Base-by-base conservation (phyloP, 2,888 invertebrate species). In the Heliconius cydno region DNA sequence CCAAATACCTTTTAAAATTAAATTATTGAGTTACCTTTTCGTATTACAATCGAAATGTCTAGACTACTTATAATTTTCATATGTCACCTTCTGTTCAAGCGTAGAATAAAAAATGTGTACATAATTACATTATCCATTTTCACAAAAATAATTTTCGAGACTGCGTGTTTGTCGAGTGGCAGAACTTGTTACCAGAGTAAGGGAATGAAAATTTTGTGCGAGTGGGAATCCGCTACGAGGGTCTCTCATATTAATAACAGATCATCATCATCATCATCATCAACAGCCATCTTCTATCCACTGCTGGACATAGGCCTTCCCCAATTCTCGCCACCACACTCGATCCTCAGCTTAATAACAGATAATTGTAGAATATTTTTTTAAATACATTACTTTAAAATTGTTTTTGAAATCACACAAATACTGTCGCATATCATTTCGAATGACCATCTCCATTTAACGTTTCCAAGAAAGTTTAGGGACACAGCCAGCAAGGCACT, bases 381-480 rank as follows among this genome's bases (percentile, higher is more conserved):
- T 57, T 22, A 57, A 22, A 22, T 22, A 60, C 10, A 22, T n/a
- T 63, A 10, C n/a, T n/a, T 63, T 12, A 19, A 19, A n/a, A 6
- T 38, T 10, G 1, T 25, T 68, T 68, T 68, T n/a, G 25, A 41
- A 13, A n/a, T 10, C 2, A 68, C 2, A 68, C 68, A 68, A 68
- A 68, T n/a, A 38, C 41, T 13, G 7, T 57, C 1, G 6, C 6
- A 12, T 57, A 34, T 34, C 12, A 12, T 12, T 41, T 12, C 60
- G 60, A 57, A 72, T 72, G 13, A 60, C 38, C n/a, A 72, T 57
- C 57, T 57, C 38, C 25, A 38, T 60, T 10, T 25, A 38, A 60
- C n/a, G 60, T 73, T 34, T 73, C n/a, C 66, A 52, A 67, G 13
- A 78, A 70, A 66, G 28, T 66, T 75, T 65, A 75, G 28, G 28